Base-by-base conservation (phyloP, 2,113 vertebrate genomes). In the Amblyopsis rosae region DNA sequence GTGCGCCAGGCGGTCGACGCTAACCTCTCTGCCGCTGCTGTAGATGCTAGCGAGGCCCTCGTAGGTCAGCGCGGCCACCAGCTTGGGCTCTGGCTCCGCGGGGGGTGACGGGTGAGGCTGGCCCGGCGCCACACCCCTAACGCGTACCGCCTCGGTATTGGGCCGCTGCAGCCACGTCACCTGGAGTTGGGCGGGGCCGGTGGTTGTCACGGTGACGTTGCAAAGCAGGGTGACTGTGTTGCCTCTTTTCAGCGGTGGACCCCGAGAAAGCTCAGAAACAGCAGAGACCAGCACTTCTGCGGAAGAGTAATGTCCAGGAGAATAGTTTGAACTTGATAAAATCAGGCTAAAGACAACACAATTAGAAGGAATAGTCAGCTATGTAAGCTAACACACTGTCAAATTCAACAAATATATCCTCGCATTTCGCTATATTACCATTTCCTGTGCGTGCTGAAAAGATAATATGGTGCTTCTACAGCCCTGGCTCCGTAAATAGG, bases 151-250 rank as follows among this genome's bases (percentile, higher is more conserved):
- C 41, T 77, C 62, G 0, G 86, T 86, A 55, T 87, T 65, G 1
- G 85, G 82, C 76, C 70, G 85, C 1, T 86, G 92, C 86, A 93
- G 91, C 95, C 95, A 96, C 79, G 87, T 91, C 59, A 95, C 84
- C 1, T 94, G 93, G 26, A 93, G 78, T 70, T 89, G 88, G 65
- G 90, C 79, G 0, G 92, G 84, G 0, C 92, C 91, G 3, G 89
- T 85, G 1, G 93, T 91, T 0, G 87, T 90, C 76, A 94, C 86
- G 0, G 93, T 93, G 65, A 93, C 77, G 66, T 95, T 96, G 86
- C 95, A 97, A 63, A 94, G 80, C 45, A 97, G 59, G 7, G 91
- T 89, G 32, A 94, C 86, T 0, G 93, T 96, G 85, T 91, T 93
- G 17, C 95, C 95, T 0, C 92, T 87, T 77, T 94, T 94, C 35